phyloP scores from a whole-genome alignment of 2,888 invertebrate genomes.

The Amitus sp. region DNA sequence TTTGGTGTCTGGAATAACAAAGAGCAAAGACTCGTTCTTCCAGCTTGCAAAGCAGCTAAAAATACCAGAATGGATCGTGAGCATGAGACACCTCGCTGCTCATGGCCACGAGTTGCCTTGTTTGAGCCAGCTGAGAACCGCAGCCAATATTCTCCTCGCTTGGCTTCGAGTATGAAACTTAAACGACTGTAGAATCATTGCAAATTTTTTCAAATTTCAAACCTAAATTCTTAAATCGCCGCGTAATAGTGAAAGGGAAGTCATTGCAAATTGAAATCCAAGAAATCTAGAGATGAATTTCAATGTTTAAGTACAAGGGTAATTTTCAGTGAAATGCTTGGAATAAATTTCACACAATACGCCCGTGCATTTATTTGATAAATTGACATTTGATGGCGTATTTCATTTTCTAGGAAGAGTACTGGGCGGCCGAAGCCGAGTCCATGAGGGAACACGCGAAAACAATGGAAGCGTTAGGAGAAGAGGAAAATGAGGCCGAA shows the following conservation, averaged over 20 bases:
- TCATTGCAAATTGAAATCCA: too few species aligned
- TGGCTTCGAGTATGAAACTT: slow-evolving; percentile 72
- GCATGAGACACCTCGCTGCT: slow-evolving; percentile 80
- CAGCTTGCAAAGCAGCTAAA: slow-evolving; percentile 73
- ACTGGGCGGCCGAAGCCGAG: slow-evolving; percentile 72
- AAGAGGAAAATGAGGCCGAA: slow-evolving; percentile 45
- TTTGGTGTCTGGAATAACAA: slow-evolving; percentile 71
- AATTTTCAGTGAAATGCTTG: background rate
- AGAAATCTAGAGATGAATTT: too few species aligned
- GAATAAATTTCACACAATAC: background rate
- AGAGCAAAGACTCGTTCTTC: slow-evolving; percentile 68
- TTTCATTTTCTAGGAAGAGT: slow-evolving; percentile 67
- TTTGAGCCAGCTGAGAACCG: slow-evolving; percentile 72
- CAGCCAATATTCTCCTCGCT: slow-evolving; percentile 71
- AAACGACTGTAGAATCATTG: too few species aligned
- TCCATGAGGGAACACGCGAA: slow-evolving; percentile 66
- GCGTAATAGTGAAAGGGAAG: too few species aligned
- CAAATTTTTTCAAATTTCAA: too few species aligned
- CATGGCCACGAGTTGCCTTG: slow-evolving; percentile 78
- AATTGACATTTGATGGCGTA: background rate
- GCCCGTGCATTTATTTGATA: background rate
- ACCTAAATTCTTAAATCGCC: too few species aligned
- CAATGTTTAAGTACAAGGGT: too few species aligned
- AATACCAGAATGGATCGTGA: slow-evolving; percentile 83
- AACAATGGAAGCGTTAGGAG: slow-evolving; percentile 49